Conservation (phyloP, 1,140 invertebrate genomes). For the Pseudachorutes palmiensis region DNA sequence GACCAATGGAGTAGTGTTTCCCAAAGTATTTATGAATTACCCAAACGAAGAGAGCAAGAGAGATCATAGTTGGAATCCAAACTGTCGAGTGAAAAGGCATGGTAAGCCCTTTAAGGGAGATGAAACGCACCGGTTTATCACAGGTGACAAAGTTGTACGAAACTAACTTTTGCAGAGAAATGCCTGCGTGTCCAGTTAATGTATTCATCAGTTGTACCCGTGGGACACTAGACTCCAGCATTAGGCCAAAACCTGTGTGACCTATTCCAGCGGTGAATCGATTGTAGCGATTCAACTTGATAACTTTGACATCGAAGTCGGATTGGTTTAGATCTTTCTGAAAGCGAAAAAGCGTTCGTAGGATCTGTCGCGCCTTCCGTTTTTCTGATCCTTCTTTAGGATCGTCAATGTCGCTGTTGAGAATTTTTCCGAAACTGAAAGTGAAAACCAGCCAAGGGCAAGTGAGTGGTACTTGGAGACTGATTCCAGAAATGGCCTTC, state of each 20-base stretch:
- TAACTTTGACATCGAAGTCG: neutral
- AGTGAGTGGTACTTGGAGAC: neutral
- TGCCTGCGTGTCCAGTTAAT: neutral
- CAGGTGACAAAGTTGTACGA: neutral
- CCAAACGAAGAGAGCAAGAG: neutral
- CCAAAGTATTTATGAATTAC: neutral
- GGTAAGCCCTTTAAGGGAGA: neutral
- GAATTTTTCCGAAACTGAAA: neutral
- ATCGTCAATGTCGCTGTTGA: neutral
- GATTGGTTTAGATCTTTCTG: neutral
- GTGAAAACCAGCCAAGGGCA: neutral
- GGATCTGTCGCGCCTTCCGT: neutral
- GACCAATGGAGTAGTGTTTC: neutral
- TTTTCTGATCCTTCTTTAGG: neutral
- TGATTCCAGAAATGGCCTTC: neutral
- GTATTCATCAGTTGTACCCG: no score
- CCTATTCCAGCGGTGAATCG: neutral
- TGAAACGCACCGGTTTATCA: neutral
- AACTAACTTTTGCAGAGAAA: neutral
- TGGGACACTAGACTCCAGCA: neutral
- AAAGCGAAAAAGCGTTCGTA: neutral
- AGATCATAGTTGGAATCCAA: neutral
- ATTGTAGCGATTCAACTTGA: neutral
- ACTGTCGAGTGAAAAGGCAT: neutral
- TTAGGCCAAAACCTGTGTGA: neutral